A percentile compares a stretch with the other conserved stretches of the same genome.
Evolutionary conservation across 2,113 vertebrate genomes (phyloP).

Genomic region (Smithornis capensis): DNA sequence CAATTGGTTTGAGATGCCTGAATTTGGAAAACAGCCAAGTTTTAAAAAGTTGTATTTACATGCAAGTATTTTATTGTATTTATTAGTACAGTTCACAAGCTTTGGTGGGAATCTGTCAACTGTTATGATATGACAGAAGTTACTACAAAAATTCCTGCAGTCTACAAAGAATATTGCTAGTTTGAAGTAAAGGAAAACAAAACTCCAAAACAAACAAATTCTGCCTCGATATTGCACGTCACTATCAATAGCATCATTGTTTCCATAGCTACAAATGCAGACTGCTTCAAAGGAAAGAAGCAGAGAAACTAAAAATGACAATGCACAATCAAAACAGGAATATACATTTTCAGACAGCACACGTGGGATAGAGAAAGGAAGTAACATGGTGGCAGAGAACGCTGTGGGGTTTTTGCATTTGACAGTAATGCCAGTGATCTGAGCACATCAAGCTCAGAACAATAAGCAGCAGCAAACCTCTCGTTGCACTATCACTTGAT

Average conservation of each 20-base stretch:
- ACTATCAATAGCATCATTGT: conserved; percentile 55
- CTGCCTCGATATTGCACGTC: neutral
- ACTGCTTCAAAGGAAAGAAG: conserved; percentile 28
- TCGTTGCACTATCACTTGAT: neutral
- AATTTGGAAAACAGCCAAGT: neutral
- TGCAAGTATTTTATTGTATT: neutral
- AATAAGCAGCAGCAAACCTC: neutral
- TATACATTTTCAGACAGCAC: neutral
- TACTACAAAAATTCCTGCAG: neutral
- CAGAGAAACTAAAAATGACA: conserved; percentile 51
- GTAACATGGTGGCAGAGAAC: neutral
- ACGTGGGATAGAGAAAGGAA: neutral
- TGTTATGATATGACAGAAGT: neutral
- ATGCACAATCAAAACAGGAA: conserved; percentile 35
- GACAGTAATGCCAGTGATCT: neutral
- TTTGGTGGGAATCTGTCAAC: neutral
- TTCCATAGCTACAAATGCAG: conserved; percentile 66
- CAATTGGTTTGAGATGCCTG: neutral
- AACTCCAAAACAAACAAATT: conserved; percentile 44
- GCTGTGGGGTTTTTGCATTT: neutral
- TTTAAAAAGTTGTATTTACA: neutral
- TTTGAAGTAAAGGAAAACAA: neutral
- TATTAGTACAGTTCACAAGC: neutral
- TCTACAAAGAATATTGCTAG: neutral
- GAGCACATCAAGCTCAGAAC: neutral